Base-by-base conservation (phyloP, 2,888 invertebrate genomes). In the Drosophila antonietae region DNA sequence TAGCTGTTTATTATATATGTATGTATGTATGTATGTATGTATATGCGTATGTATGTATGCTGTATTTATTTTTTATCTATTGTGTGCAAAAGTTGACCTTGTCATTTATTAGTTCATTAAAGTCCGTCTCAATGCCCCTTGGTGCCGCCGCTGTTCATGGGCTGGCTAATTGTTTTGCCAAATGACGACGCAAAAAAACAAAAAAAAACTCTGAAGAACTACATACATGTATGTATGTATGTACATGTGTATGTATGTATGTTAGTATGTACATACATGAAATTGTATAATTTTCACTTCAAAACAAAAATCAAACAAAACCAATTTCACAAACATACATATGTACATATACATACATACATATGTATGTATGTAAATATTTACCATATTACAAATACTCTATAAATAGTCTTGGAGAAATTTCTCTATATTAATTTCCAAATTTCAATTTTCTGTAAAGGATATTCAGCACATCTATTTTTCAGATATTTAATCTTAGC, bases 81-180 rank as follows among this genome's bases (percentile, higher is more conserved):
- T 44, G 70, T 68, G 37, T 52, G 57, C 43, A 39, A 49, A 46
- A 60, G 51, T 33, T 70, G 66, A 28, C 76, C 76, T 77, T 78
- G 74, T 44, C 62, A 57, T 60, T 65, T 69, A 73, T 65, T 63
- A 65, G 53, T 55, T 37, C 41, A 53, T 56, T 66, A 57, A 71
- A 66, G 52, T 39, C 46, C 46, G 44, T 43, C 72, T 64, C 62
- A 72, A 75, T 73, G 71, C 47, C 57, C 51, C 41, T 41, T 28
- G 12, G 53, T 47, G 57, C 35, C 39, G 41, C 18, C 51, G 35
- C 15, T 47, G 35, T 60, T 35, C 52, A 47, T 63, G 63, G 68
- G 4, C 56, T 62, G 68, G 4, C 56, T 62, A 69, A 66, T 59
- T 46, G n/a, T 59, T 63, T 49, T 65, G 73, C 55, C 69, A 63